Evolutionary conservation across 2,888 invertebrate genomes (phyloP).

Genomic region (Oligia fasciuncula): DNA sequence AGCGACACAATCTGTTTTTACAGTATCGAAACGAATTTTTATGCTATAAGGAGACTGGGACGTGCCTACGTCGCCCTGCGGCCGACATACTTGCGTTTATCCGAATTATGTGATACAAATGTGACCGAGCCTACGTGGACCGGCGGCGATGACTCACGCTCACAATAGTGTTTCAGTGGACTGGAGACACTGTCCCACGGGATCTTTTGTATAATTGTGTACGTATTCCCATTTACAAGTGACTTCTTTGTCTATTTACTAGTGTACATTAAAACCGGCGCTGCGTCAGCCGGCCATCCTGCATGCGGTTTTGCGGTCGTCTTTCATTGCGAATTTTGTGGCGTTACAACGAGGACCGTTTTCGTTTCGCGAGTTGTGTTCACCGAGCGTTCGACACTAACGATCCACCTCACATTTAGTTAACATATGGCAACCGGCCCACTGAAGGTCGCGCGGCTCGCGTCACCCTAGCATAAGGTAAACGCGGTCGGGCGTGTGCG

Average conservation of each 20-base stretch:
- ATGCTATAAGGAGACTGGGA: slow-evolving; percentile 71
- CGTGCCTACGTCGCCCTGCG: slow-evolving; percentile 68
- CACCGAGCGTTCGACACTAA: slow-evolving; percentile 25
- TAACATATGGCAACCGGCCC: slow-evolving; percentile 64
- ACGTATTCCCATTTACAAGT: slow-evolving; percentile 58
- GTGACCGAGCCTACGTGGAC: slow-evolving; percentile 74
- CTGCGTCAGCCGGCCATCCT: slow-evolving; percentile 67
- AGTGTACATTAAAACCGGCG: slow-evolving; percentile 65
- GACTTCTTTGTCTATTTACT: slow-evolving; percentile 70
- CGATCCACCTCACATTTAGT: slow-evolving; percentile 50
- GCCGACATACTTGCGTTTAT: slow-evolving; percentile 62
- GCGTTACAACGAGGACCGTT: slow-evolving; percentile 54
- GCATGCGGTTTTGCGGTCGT: slow-evolving; percentile 47
- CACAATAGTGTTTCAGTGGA: slow-evolving; percentile 72
- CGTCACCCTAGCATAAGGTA: slow-evolving; percentile 79
- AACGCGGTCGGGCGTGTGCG: slow-evolving; percentile 77
- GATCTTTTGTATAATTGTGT: slow-evolving; percentile 65
- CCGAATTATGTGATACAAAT: slow-evolving; percentile 71
- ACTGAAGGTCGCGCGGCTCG: slow-evolving; percentile 75
- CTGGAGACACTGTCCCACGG: slow-evolving; percentile 64
- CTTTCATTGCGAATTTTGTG: slow-evolving; percentile 63
- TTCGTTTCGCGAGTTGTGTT: slow-evolving; percentile 28
- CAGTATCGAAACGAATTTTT: slow-evolving; percentile 69
- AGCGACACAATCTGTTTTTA: slow-evolving; percentile 73
- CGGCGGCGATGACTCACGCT: slow-evolving; percentile 75